Conservation (phyloP, 2,797 vertebrate genomes). For the Phrynocephalus forsythii region DNA sequence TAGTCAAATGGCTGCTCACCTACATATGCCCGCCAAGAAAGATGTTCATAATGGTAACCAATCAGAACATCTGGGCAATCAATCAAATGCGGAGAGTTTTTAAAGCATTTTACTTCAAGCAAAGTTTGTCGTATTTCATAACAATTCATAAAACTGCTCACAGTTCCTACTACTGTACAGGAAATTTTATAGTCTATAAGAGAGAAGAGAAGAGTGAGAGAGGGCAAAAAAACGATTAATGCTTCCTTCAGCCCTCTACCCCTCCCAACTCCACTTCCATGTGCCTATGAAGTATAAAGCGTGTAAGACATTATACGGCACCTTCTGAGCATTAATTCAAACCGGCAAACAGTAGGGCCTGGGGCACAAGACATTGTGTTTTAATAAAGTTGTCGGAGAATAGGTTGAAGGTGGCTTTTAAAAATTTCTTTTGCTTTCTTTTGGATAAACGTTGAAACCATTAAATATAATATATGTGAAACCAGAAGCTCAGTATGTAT, state of each 20-base stretch:
- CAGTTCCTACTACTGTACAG: slow-evolving; percentile 40
- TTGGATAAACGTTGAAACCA: slow-evolving; percentile 5
- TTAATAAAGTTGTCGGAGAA: slow-evolving; percentile 31
- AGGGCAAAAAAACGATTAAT: slow-evolving; percentile 54
- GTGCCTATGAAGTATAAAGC: slow-evolving; percentile 37
- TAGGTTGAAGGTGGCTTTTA: slow-evolving; percentile 7
- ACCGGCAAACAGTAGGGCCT: slow-evolving; percentile 52
- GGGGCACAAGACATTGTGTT: slow-evolving; percentile 38
- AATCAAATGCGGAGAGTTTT: slow-evolving; percentile 20
- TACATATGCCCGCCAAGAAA: slow-evolving; percentile 14
- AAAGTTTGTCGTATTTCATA: slow-evolving; percentile 23
- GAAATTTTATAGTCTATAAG: slow-evolving; percentile 56
- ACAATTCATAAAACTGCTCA: slow-evolving; percentile 49
- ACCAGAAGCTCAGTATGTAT: slow-evolving; percentile 17
- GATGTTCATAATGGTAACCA: not conserved
- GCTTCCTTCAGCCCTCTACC: slow-evolving; percentile 25
- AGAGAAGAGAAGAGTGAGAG: slow-evolving; percentile 18
- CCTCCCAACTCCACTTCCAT: not conserved
- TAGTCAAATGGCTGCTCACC: slow-evolving; percentile 29
- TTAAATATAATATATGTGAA: slow-evolving; percentile 8
- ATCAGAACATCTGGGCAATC: slow-evolving; percentile 32
- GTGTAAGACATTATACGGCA: slow-evolving; percentile 45
- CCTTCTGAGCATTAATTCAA: slow-evolving; percentile 58
- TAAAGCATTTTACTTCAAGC: slow-evolving; percentile 50
- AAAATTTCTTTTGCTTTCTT: slow-evolving; percentile 2